These are phyloP conservation scores for roundworm (Caenorhabditis elegans) DNA, from an alignment of 1,140 invertebrate genomes.

Conservation along the genomic window DNA sequence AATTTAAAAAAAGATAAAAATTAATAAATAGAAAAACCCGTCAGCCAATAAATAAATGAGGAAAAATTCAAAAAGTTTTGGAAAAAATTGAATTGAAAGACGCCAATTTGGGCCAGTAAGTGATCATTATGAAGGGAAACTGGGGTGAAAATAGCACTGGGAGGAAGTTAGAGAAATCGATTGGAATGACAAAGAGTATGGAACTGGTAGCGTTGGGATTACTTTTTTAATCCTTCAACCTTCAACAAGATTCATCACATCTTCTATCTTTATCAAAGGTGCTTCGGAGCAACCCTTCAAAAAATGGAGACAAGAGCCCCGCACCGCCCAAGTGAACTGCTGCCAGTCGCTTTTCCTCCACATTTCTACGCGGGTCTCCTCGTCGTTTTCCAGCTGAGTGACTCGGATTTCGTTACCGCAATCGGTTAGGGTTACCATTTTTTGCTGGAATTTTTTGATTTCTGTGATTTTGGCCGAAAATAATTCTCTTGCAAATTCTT, in stretches of 20 bases:
- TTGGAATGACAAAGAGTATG: no score
- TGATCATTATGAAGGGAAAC: background rate
- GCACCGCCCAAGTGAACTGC: slow-evolving; percentile 43
- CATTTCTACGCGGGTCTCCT: slow-evolving; percentile 34
- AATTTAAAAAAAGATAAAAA: background rate
- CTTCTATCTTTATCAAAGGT: background rate
- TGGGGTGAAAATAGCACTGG: background rate
- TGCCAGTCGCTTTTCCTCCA: slow-evolving; percentile 44
- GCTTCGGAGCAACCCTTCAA: slow-evolving; percentile 15
- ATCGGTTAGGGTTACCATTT: slow-evolving; percentile 22
- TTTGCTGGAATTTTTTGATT: slow-evolving; percentile 37
- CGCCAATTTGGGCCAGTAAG: background rate
- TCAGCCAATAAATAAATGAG: background rate
- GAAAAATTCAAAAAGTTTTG: background rate
- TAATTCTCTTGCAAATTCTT: background rate
- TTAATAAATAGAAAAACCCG: background rate
- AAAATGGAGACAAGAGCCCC: slow-evolving; percentile 41
- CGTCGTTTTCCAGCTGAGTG: slow-evolving; percentile 1
- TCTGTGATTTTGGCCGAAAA: background rate
- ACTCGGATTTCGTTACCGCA: slow-evolving; percentile 35
- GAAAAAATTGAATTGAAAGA: background rate
- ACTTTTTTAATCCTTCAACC: no score
- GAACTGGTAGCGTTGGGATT: no score
- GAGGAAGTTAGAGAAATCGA: background rate
- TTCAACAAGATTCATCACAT: no score